phyloP scores from a whole-genome alignment of 2,888 invertebrate species.

The Sphaerophoria rueppellii region DNA sequence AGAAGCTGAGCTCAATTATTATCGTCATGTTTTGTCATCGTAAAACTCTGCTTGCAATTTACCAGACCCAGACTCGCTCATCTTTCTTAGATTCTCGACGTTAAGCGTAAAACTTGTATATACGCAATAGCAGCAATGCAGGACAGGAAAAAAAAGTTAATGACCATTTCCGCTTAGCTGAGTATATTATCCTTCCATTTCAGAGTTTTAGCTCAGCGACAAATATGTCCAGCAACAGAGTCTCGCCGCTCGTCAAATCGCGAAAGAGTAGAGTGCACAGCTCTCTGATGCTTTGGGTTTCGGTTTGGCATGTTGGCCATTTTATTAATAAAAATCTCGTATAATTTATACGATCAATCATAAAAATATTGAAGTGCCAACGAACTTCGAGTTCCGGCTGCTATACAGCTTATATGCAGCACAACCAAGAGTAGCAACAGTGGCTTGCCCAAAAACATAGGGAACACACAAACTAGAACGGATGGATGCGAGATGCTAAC shows the following conservation, averaged over 20 bases:
- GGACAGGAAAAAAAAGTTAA: constrained; percentile 28
- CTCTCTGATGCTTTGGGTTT: constrained; percentile 7
- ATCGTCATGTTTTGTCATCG: constrained; percentile 46
- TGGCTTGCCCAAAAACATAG: constrained; percentile 11
- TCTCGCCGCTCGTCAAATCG: not conserved
- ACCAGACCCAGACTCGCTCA: not conserved
- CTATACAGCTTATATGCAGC: constrained; percentile 18
- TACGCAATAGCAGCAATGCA: not conserved
- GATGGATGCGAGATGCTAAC: not conserved
- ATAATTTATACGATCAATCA: constrained; percentile 72
- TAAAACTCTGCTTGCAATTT: constrained; percentile 11
- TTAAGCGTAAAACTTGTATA: not conserved
- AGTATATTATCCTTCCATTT: constrained; percentile 45
- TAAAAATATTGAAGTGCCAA: constrained; percentile 70
- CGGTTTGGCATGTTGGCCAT: constrained; percentile 46
- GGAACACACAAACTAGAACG: constrained; percentile 53
- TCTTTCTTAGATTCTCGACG: not conserved
- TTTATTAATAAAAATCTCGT: constrained; percentile 70
- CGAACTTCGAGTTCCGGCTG: constrained; percentile 67
- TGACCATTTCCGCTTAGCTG: constrained; percentile 56
- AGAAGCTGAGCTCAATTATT: constrained; percentile 39
- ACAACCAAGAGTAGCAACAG: constrained; percentile 33
- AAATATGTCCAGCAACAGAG: constrained; percentile 6
- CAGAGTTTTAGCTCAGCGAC: not conserved
- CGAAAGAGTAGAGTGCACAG: not conserved